Base-by-base conservation (phyloP, 2,888 invertebrate species). In the Conops quadrifasciatus region DNA sequence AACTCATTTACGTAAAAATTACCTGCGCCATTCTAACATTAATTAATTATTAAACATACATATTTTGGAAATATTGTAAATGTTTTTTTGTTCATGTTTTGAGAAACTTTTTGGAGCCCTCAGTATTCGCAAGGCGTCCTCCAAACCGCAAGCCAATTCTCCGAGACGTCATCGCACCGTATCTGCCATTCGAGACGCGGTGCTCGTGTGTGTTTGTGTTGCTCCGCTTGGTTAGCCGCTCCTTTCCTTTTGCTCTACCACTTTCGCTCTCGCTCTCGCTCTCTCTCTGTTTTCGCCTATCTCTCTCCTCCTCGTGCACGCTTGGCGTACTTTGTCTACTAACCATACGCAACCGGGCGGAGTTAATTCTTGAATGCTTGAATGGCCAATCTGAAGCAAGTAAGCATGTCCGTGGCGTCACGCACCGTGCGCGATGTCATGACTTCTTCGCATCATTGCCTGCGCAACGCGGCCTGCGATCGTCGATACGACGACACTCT, bases 311-410 rank as follows among this genome's bases (percentile, higher is more conserved):
- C 30, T 74, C 76, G 75, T 74, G 72, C 75, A 67, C 72, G 71
- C 21, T 65, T 24, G 53, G 21, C 36, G 70, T 62, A 36, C 47
- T 64, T 51, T 70, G 77, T 77, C 80, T 78, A 78, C 80, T 80
- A 24, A 80, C 80, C 80, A 79, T 78, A 80, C 79, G 80, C 81
- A 82, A 80, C 80, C 83, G 84, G 84, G 84, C 84, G 84, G 84
- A 84, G 84, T 82, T 83, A 83, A 82, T 83, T 83, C 80, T 78
- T 78, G 77, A 82, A 85, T 84, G 85, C 83, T 83, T 84, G 85
- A 85, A 85, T 80, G 85, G 84, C 84, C 84, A 84, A 84, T 84
- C 84, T 84, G 80, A 83, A 82, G 81, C 84, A 82, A 84, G 84
- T 81, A 79, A 84, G 82, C 84, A 83, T 84, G 81, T 82, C 84